Evolutionary conservation across 2,113 vertebrate species (phyloP), one percentile per base, ranked within the genome.

Genomic region (Megaleporinus macrocephalus): DNA sequence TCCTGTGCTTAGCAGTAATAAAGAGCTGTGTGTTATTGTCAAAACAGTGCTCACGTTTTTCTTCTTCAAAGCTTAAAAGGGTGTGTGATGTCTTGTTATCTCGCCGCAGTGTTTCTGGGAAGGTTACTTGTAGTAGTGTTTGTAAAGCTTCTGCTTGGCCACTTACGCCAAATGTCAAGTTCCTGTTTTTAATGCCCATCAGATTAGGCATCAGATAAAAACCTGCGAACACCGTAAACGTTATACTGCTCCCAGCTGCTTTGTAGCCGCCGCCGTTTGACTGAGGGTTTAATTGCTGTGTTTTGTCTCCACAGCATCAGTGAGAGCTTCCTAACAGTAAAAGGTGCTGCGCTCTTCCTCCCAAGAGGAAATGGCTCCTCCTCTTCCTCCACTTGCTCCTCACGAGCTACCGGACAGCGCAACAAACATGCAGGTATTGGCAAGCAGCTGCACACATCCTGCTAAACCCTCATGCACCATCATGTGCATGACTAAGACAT

Each of bases 301-400:
- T 44, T 79, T 14, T 78, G 5, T 1, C 9, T 79, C 29, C 26
- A 41, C 90, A 99, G 97, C 92, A 98, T 99, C 94, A 98, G 96
- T 44, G 97, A 99, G 92, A 99, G 96, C 90, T 99, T 99, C 90
- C 94, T 99, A 86, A 98, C 97, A 14, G 98, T 99, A 55, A 99
- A 99, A 94, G 98, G 98, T 53, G 97, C 97, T 26, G 98, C 97
- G 1, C 95, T 98, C 86, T 99, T 98, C 92, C 95, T 99, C 9
- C 98, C 97, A 3, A 93, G 97, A n/a, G 97, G 97, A 86, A 98
- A 97, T 91, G 96, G 97, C 44, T 93, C 94, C 66, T 83, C 92
- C 0, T 86, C 96, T n/a, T 96, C 95, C 0, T 94, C 96, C 22
- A 87, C 96, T 20, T 88, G 94, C 61, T 96, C 97, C 81, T 63